A percentile compares a stretch with the other conserved stretches of the same genome.
phyloP scores from a whole-genome alignment of 2,797 vertebrate genomes.

The Paguma larvata region DNA sequence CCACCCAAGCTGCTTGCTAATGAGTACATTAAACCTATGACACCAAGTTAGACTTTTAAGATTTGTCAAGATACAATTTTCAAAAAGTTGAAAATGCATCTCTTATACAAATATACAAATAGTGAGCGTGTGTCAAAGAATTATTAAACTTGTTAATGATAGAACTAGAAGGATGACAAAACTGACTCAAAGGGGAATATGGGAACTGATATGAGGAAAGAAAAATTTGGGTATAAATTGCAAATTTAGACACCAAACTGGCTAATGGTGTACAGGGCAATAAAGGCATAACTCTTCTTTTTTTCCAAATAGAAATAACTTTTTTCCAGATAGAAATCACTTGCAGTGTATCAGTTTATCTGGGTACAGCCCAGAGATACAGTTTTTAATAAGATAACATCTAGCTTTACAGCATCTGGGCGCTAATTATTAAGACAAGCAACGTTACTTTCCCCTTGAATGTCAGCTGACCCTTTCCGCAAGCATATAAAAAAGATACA shows the following conservation, averaged over 20 bases:
- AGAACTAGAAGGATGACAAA: background rate
- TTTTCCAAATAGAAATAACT: background rate
- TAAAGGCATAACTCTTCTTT: background rate
- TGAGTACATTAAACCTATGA: background rate
- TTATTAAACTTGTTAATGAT: background rate
- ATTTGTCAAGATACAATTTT: background rate
- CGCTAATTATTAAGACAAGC: background rate
- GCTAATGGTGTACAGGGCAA: background rate
- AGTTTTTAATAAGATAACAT: background rate
- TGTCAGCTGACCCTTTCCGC: background rate
- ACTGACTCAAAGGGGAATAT: background rate
- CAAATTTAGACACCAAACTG: background rate
- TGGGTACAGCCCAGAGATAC: too few relatives aligned
- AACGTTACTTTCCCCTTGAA: background rate
- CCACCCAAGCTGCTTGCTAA: background rate
- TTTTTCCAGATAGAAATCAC: background rate
- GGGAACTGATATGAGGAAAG: background rate
- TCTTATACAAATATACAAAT: slow-evolving; percentile 6
- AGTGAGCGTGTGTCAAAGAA: background rate
- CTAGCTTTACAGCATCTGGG: background rate
- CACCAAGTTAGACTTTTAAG: background rate
- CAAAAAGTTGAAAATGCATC: background rate
- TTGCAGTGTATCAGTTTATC: background rate
- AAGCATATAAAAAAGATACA: background rate
- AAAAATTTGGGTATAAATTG: background rate